These are phyloP conservation scores for Holothuria leucospilota DNA, from an alignment of 53 echinoderm and acorn worm genomes.

Conservation along the genomic window DNA sequence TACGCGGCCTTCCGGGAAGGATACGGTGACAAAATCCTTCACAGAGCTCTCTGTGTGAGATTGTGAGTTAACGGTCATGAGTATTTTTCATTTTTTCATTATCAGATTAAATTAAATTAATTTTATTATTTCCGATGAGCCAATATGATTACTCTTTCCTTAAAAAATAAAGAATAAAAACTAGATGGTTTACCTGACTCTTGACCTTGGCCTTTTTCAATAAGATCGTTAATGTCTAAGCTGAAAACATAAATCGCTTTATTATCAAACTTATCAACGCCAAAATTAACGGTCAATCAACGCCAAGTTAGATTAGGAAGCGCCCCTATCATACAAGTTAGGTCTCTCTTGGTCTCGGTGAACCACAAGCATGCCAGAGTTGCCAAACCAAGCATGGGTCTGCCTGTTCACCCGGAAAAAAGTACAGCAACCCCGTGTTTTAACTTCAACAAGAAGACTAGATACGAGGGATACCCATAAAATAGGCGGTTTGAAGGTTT, in stretches of 20 bases:
- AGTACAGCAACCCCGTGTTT: slow-evolving; percentile 21
- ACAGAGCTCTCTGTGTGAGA: too few species aligned
- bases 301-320: slow-evolving; percentile 20
- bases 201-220: slow-evolving; percentile 1
- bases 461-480: neutral
- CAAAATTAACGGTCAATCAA: slow-evolving; percentile 28
- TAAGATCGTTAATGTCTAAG: slow-evolving; percentile 32
- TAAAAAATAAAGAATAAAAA: too few species aligned
- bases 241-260: slow-evolving; percentile 13
- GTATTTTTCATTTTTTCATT: too few species aligned
- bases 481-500: neutral
- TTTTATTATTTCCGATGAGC: too few species aligned
- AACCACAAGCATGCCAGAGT: slow-evolving; percentile 13
- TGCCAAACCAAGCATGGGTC: neutral
- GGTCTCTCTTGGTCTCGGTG: neutral
- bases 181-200: too few species aligned
- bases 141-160: too few species aligned
- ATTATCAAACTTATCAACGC: slow-evolving; percentile 38
- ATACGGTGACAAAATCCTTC: too few species aligned
- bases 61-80: too few species aligned
- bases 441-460: neutral
- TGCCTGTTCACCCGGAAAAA: slow-evolving; percentile 11
- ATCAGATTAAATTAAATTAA: too few species aligned
- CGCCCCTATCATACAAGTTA: neutral
- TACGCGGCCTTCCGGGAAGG: too few species aligned